Base-by-base conservation (phyloP, 2,888 invertebrate genomes). In the Timema cristinae region DNA sequence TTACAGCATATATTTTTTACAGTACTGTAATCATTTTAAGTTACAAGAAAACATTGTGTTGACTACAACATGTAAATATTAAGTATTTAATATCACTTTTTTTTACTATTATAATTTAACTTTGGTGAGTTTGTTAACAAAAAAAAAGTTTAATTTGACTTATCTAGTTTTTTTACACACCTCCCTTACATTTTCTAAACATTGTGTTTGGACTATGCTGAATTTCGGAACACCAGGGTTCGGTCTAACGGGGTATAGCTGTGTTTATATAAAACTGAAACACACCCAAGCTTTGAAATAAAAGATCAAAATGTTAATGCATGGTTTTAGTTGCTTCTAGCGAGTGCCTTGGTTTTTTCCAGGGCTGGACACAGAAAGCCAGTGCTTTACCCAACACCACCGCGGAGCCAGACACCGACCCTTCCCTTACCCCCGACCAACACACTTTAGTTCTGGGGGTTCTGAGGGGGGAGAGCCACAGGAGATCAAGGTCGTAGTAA, bases 351-450 rank as follows among this genome's bases (percentile, higher is more conserved):
- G 32, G 32, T 32, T 81, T 81, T 82, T 82, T 82, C 77, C 82
- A 83, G 83, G 83, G 78, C 77, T 80, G 82, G 80, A 81, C 81
- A 79, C 79, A 79, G 79, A 79, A 78, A 79, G 80, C 80, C 77
- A 80, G 79, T 77, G 81, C 81, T 77, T 79, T 80, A 78, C 77
- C 80, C 78, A 79, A 77, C 77, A 78, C 77, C 79, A 78, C 79
- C 74, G 69, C 77, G 59, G 50, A 49, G 16, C 70, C 54, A 61
- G n/a, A 69, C 59, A 52, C 56, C 47, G 70, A 66, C 52, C 67
- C 47, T 50, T 50, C 66, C 15, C 54, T 68, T 66, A 50, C 69
- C 32, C 50, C 72, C 54, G 56, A 69, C 48, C 15, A 15, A 51
- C 67, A 67, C 54, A 67, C 67, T 11, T 48, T 59, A 72, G 6